Evolutionary conservation across 2,888 invertebrate species (phyloP).

Genomic region (Andrena chrysosceles): DNA sequence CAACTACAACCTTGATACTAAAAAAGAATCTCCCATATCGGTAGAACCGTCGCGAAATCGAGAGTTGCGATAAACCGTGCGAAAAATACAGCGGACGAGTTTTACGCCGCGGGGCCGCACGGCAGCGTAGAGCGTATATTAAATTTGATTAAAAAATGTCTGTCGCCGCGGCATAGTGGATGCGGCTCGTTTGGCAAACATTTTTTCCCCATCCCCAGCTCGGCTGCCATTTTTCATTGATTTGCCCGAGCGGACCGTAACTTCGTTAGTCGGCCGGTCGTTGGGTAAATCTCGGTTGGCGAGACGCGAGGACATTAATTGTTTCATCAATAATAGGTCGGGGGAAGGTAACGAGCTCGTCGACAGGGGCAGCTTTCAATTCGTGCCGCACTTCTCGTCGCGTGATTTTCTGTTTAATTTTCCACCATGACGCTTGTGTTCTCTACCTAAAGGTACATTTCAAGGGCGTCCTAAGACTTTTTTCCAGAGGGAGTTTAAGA

Average conservation of each 20-base stretch:
- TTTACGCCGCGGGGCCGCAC: background rate
- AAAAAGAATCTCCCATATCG: too few species aligned
- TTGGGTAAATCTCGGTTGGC: slow-evolving; percentile 6
- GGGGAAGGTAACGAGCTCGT: background rate
- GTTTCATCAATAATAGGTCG: slow-evolving; percentile 19
- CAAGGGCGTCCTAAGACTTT: too few species aligned
- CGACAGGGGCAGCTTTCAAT: slow-evolving; percentile 1
- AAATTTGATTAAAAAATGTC: background rate
- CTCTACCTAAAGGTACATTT: background rate
- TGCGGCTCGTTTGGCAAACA: background rate
- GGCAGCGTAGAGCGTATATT: too few species aligned
- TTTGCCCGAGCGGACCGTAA: slow-evolving; percentile 9
- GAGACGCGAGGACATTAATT: slow-evolving; percentile 10
- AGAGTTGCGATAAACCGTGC: background rate
- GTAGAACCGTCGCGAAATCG: background rate
- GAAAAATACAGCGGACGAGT: background rate
- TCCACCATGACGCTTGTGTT: background rate
- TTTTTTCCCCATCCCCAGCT: background rate
- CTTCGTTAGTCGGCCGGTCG: slow-evolving; percentile 7
- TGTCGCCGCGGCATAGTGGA: background rate
- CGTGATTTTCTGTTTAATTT: slow-evolving; percentile 16
- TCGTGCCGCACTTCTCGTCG: background rate
- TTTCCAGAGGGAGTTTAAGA: too few species aligned
- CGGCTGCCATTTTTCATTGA: slow-evolving; percentile 1
- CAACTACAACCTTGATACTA: too few species aligned